phyloP scores from a whole-genome alignment of 2,888 invertebrate genomes.

The Dryobota labecula region DNA sequence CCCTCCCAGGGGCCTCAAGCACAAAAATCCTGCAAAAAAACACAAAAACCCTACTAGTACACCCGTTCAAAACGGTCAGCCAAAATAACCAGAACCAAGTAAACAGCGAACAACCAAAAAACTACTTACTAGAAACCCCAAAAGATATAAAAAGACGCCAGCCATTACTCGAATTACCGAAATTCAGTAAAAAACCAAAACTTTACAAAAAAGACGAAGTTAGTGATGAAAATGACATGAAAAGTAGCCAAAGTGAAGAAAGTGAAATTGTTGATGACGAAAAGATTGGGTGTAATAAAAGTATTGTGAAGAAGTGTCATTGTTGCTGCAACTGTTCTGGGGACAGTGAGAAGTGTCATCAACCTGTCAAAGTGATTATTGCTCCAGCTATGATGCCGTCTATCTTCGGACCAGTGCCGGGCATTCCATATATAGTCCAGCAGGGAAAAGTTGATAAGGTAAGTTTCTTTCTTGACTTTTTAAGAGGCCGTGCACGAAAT shows the following conservation, averaged over 20 bases:
- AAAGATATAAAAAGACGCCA: slow-evolving; percentile 81
- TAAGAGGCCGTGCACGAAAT: too few species aligned
- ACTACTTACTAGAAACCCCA: slow-evolving; percentile 83
- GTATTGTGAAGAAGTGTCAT: slow-evolving; percentile 68
- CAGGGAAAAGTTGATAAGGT: slow-evolving; percentile 82
- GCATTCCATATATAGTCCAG: slow-evolving; percentile 82
- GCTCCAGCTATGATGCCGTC: slow-evolving; percentile 87
- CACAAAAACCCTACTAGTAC: slow-evolving; percentile 81
- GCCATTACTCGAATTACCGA: slow-evolving; percentile 82
- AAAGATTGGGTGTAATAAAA: slow-evolving; percentile 25
- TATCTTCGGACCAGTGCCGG: slow-evolving; percentile 79
- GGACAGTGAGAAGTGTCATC: slow-evolving; percentile 51
- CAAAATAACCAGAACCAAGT: slow-evolving; percentile 38
- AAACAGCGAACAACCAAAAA: slow-evolving; percentile 70
- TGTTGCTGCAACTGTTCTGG: slow-evolving; percentile 46
- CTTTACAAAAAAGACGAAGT: slow-evolving; percentile 61
- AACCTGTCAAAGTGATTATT: slow-evolving; percentile 83
- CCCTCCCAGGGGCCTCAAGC: slow-evolving; percentile 82
- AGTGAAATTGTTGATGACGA: slow-evolving; percentile 34
- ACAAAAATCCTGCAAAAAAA: slow-evolving; percentile 42
- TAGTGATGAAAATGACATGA: slow-evolving; percentile 32
- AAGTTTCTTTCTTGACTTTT: too few species aligned
- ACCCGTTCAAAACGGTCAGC: slow-evolving; percentile 73
- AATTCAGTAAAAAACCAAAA: slow-evolving; percentile 80
- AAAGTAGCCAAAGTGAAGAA: slow-evolving; percentile 25